These are phyloP conservation scores for Phragmatobia fuliginosa DNA, from an alignment of 2,888 invertebrate genomes.

Conservation along the genomic window DNA sequence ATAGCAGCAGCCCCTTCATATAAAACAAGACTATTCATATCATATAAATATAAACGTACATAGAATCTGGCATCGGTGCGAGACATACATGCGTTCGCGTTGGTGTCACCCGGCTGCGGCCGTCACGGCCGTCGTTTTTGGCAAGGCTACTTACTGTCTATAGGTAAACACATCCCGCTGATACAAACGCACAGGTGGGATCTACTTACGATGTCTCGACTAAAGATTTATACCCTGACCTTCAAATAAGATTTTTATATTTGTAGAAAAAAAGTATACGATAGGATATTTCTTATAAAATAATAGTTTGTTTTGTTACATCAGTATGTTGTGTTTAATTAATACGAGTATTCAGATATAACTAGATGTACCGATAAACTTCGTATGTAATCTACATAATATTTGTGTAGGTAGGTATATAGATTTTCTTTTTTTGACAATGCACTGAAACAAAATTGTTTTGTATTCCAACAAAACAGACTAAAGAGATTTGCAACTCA, in stretches of 20 bases:
- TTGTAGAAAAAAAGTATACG: neutral
- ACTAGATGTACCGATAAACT: no score
- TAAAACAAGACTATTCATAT: constrained; percentile 40
- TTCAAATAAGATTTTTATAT: constrained; percentile 20
- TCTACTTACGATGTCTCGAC: constrained; percentile 9
- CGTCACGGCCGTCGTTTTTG: constrained; percentile 58
- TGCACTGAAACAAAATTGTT: no score
- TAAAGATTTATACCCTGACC: constrained; percentile 20
- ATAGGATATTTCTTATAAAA: no score
- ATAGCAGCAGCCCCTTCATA: constrained; percentile 27
- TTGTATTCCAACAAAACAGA: no score
- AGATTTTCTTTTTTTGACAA: no score
- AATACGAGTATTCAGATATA: neutral
- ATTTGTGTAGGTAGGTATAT: no score
- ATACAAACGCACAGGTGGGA: constrained; percentile 38
- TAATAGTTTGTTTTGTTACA: no score
- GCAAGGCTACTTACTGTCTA: constrained; percentile 50
- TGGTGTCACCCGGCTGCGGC: constrained; percentile 42
- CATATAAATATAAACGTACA: constrained; percentile 42
- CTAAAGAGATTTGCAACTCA: no score
- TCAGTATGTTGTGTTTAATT: neutral
- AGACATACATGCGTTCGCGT: constrained; percentile 48
- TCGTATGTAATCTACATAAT: no score
- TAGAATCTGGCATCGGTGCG: constrained; percentile 51
- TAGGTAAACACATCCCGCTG: constrained; percentile 49